These are phyloP conservation scores for Porites lobata DNA, from an alignment of 92 coral and sea anemone genomes.

Conservation along the genomic window DNA sequence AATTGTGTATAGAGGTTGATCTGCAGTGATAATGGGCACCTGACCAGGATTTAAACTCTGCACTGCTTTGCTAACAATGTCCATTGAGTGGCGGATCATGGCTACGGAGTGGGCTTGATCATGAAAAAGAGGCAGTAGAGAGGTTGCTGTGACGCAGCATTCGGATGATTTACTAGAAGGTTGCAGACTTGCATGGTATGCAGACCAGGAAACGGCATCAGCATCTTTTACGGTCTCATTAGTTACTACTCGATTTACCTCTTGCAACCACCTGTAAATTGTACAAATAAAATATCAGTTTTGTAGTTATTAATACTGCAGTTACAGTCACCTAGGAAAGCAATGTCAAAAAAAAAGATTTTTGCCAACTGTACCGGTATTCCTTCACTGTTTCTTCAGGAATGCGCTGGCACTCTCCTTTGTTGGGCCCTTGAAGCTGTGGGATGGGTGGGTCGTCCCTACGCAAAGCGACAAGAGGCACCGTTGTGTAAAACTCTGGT, in stretches of 20 bases:
- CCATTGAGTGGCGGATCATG: conserved; percentile 76
- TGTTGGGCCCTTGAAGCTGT: not conserved
- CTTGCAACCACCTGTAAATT: conserved; percentile 16
- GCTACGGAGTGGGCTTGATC: conserved; percentile 73
- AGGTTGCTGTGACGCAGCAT: conserved; percentile 33
- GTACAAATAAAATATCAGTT: no score
- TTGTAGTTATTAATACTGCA: no score
- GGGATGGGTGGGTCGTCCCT: conserved; percentile 25
- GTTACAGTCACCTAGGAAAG: not conserved
- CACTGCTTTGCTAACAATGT: conserved; percentile 44
- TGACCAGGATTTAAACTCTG: conserved; percentile 71
- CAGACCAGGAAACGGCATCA: conserved; percentile 65
- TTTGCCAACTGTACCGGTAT: conserved; percentile 10
- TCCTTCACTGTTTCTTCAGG: conserved; percentile 8
- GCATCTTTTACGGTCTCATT: conserved; percentile 31
- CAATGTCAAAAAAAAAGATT: not conserved
- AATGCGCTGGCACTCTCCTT: conserved; percentile 1
- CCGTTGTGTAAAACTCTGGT: conserved; percentile 46
- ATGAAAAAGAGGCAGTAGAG: conserved; percentile 75
- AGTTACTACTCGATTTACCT: not conserved
- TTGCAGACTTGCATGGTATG: conserved; percentile 46
- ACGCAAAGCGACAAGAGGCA: conserved; percentile 39
- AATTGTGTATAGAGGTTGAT: conserved; percentile 72
- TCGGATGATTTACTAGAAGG: conserved; percentile 9
- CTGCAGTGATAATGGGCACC: conserved; percentile 68